A percentile compares a stretch with the other conserved stretches of the same genome.
phyloP scores from a whole-genome alignment of 1,140 invertebrate species.

The Chymomyza costata region DNA sequence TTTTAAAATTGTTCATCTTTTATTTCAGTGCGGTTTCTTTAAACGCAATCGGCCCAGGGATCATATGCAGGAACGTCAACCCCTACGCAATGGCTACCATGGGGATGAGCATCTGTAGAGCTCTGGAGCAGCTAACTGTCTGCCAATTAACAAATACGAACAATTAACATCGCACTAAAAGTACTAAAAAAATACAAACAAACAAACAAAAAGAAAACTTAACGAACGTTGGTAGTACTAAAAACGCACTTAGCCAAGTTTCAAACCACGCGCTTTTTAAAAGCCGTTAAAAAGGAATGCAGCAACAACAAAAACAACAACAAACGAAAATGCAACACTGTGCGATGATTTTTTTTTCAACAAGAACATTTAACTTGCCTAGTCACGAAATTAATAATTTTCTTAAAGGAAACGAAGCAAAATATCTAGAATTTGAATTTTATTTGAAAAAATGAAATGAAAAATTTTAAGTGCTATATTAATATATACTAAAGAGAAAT shows the following conservation, averaged over 20 bases:
- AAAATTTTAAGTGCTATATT: slow-evolving; percentile 47
- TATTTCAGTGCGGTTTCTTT: slow-evolving; percentile 92
- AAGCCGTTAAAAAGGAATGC: no score
- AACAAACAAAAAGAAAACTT: slow-evolving; percentile 12
- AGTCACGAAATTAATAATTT: slow-evolving; percentile 69
- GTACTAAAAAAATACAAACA: slow-evolving; percentile 26
- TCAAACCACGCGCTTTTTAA: slow-evolving; percentile 26
- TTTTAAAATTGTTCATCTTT: not conserved
- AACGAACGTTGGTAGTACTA: no score
- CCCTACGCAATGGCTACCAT: slow-evolving; percentile 82
- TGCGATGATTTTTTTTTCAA: slow-evolving; percentile 22
- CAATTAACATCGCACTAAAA: slow-evolving; percentile 61
- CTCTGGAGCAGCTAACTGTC: not conserved
- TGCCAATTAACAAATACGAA: slow-evolving; percentile 35
- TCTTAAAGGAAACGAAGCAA: slow-evolving; percentile 47
- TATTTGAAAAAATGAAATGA: slow-evolving; percentile 19
- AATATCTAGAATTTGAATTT: slow-evolving; percentile 25
- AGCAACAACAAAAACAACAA: slow-evolving; percentile 9
- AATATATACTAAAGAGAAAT: slow-evolving; percentile 53
- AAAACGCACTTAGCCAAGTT: slow-evolving; percentile 40
- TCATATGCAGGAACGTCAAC: slow-evolving; percentile 86
- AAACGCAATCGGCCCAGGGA: slow-evolving; percentile 89
- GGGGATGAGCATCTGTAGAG: slow-evolving; percentile 80
- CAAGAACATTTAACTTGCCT: slow-evolving; percentile 54
- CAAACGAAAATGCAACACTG: slow-evolving; percentile 27